phyloP scores from a whole-genome alignment of 64 coral and sea anemone genomes.

The Porites lutea region DNA sequence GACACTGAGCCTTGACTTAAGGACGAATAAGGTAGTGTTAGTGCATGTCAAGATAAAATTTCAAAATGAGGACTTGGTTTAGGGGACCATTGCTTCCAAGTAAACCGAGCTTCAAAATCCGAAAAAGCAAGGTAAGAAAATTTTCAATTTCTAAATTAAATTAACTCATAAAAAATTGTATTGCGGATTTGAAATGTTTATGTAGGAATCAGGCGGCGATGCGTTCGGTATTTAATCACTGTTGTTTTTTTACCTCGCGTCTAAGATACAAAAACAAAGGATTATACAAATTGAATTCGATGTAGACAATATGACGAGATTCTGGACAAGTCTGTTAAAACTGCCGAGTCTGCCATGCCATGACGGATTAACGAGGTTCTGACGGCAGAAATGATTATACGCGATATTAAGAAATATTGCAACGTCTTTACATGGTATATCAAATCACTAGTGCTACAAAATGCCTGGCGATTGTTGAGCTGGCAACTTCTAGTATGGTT shows the following conservation, averaged over 20 bases:
- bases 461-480: neutral
- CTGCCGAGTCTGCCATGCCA: neutral
- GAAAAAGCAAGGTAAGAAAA: conserved; percentile 16
- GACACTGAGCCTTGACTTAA: neutral
- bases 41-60: neutral
- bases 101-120: conserved; percentile 14
- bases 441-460: neutral
- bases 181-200: neutral
- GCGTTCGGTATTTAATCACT: too few species aligned
- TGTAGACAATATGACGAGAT: neutral
- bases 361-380: neutral
- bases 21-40: neutral
- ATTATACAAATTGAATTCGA: neutral
- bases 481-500: neutral
- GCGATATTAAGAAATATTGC: conserved; percentile 10
- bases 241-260: too few species aligned
- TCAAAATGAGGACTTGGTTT: conserved; percentile 42
- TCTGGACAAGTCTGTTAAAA: neutral
- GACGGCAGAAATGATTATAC: neutral
- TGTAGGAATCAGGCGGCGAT: neutral
- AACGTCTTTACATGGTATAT: neutral
- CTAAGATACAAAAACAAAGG: neutral
- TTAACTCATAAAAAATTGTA: neutral
- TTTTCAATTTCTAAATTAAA: neutral
- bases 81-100: conserved; percentile 16